Percentiles rank a stretch among this genome's conserved stretches.
Conservation (phyloP, 2,888 invertebrate species). For the Nasonovia ribisnigri region DNA sequence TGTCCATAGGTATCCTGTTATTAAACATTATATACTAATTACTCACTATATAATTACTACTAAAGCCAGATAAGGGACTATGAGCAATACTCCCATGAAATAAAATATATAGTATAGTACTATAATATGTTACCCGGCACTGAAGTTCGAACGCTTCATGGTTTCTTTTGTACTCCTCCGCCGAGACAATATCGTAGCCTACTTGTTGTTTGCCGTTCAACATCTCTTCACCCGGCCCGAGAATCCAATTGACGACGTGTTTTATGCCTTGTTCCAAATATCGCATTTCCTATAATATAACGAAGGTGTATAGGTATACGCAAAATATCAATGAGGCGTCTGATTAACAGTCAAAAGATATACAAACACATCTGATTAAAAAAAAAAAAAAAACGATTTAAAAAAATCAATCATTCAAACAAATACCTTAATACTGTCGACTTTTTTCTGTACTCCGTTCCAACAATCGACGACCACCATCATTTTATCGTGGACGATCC, state of each 20-base stretch:
- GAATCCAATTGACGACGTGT: conserved; percentile 83
- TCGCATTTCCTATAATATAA: conserved; percentile 72
- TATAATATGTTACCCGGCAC: conserved; percentile 74
- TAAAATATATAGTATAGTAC: no score
- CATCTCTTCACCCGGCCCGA: conserved; percentile 82
- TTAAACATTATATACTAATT: not conserved
- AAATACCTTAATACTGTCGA: conserved; percentile 73
- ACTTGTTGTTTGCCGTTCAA: conserved; percentile 80
- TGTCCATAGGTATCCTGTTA: conserved; percentile 81
- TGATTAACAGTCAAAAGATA: not conserved
- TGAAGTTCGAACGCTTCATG: conserved; percentile 83
- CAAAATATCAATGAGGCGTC: not conserved
- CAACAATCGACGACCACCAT: conserved; percentile 75
- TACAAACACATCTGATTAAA: not conserved
- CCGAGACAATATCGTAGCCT: conserved; percentile 80
- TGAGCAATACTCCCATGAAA: no score
- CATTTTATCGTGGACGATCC: conserved; percentile 75
- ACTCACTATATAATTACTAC: not conserved
- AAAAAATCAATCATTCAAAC: not conserved
- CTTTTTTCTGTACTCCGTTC: conserved; percentile 75
- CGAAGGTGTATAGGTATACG: not conserved
- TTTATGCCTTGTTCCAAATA: conserved; percentile 77
- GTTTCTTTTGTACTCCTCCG: conserved; percentile 79
- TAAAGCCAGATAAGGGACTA: not conserved
- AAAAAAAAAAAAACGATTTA: no score